Base-by-base conservation (phyloP, 2,888 invertebrate species). In the Aleiodes testaceus region DNA sequence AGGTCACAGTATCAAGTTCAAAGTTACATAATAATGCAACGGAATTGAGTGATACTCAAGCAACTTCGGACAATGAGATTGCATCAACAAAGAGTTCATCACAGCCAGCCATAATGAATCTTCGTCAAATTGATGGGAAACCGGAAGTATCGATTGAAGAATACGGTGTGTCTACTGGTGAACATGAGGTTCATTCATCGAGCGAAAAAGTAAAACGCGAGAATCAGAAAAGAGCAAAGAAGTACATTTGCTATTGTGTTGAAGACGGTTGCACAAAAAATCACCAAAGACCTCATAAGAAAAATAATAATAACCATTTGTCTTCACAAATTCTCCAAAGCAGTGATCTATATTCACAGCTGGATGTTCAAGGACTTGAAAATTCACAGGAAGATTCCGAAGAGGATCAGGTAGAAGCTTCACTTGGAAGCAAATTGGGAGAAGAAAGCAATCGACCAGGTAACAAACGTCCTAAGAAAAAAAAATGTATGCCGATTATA, bases 221-320 rank as follows among this genome's bases (percentile, higher is more conserved):
- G 7, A 18, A 18, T 11, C 14, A 22, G 9, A 12, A 69, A 52
- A 30, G 69, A 65, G 42, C 72, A 0, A 79, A 76, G n/a, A 78
- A 79, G 53, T 81, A 77, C 73, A 66, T 78, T 49, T 84, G 84
- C 47, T 78, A 78, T 11, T 82, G 81, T 53, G 47, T 76, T 22
- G 77, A 80, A 2, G 64, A 66, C 3, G 45, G 71, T 4, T 77
- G 76, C 30, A 45, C 22, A 26, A 61, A 20, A 22, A 52, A 49
- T 11, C 52, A 74, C 26, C 63, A 74, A 1, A 75, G 70, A 0
- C 22, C n/a, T 11, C 26, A 49, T 9, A 7, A n/a, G 18, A 36
- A 42, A 2, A 2, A 6, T 6, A 59, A 16, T 11, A 50, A 18
- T 4, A 36, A 36, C 36, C 30, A 5, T 0, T 36, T n/a, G 5